Evolutionary conservation across 35 echinoderm and acorn worm species (phyloP), one percentile per base, ranked within the genome.

Genomic region (Heliocidaris tuberculata): DNA sequence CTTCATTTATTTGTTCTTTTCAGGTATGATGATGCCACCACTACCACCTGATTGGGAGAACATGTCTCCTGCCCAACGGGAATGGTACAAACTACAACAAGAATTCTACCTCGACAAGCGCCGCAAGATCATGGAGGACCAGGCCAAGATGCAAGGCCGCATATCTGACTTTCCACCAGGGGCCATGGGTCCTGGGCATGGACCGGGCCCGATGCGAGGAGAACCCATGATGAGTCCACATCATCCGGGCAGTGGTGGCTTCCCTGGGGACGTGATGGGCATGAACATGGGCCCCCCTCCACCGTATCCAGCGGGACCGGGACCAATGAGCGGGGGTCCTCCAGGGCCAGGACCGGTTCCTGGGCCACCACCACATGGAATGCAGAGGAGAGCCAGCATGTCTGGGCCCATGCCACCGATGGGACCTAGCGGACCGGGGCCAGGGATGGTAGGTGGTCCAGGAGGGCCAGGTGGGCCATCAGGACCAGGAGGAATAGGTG

Each of bases 61-160:
- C 94, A 97, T 97, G 95, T 95, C 96, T 8, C 97, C 95, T 42
- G 96, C 96, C 29, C 98, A 99, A 87, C 94, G 95, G 48, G 98
- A 96, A 32, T 99, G 98, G 98, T 94, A 95, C 27, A 99, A 97
- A 95, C 94, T 99, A 32, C 98, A 99, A 52, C 98, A 99, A 61
- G 98, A 99, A 32, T 99, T 97, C 70, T 99, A 99, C 60, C 48
- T 93, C 85, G 95, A 96, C 17, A 99, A 99, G 50, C 94, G 96
- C 85, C 94, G 96, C 30, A 97, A 97, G 93, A 97, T 97, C 59
- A 95, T 96, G 94, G 94, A 95, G 2, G 96, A 99, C 70, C 96
- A 97, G 48, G 86, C 71, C 48, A 97, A 99, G 86, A 96, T 97
- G 93, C 94, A 96, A 86, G 95, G 93, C 47, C 95, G 94, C 31